Evolutionary conservation across 2,797 vertebrate species (phyloP), one percentile per base, ranked within the genome.

Genomic region (Parauchenoglanis punctatus): DNA sequence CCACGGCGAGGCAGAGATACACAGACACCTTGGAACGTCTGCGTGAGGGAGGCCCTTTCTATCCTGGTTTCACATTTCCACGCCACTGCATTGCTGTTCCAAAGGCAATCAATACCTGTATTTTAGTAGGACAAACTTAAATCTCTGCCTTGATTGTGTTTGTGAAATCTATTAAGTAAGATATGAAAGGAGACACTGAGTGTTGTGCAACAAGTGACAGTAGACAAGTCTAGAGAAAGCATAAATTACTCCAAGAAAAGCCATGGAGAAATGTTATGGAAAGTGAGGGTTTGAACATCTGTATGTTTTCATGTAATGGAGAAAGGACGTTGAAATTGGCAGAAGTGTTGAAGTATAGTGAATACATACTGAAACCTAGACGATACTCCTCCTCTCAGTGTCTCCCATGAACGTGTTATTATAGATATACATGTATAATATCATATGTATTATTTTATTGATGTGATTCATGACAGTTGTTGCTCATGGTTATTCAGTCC

Each of bases 31-130:
- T 81, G 52, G 59, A 86, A 75, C 65, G 52, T 89, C 77, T 86
- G 84, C 76, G 84, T 61, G 54, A 86, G 75, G 68, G 46, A 86
- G 75, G 63, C 65, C 76, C 85, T 89, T 84, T 67, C 77, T 83
- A 85, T 73, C 82, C 82, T 52, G 86, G 70, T 85, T 90, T 85
- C 84, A 81, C 76, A 88, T 76, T 87, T 56, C 85, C 52, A 18
- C 86, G 77, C 76, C 82, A 81, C 73, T 72, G 86, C 86, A 61
- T 86, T 31, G 49, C 77, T 58, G 83, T 80, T 83, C 84, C 35
- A 78, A 84, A 88, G 31, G 73, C 67, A 88, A 87, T 90, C 87
- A 81, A 88, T 89, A 87, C 85, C 70, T 77, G 61, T 18, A 73
- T 86, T 88, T 86, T 82, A 85, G 52, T 67, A 77, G 68, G 80